phyloP scores from a whole-genome alignment of 2,797 vertebrate genomes.

The Onychomys torridus region DNA sequence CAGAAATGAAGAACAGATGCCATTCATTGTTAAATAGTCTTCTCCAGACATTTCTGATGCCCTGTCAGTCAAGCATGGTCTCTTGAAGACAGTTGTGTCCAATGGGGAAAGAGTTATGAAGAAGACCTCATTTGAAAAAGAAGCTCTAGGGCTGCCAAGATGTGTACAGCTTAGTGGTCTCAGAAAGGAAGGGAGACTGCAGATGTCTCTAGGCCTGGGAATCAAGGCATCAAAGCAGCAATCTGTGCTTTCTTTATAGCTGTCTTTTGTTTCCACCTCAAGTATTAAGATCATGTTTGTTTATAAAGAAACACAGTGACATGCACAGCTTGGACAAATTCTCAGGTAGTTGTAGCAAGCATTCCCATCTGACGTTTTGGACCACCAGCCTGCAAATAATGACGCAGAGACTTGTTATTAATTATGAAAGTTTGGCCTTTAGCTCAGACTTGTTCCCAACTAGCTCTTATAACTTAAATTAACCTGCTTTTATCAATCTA shows the following conservation, averaged over 20 bases:
- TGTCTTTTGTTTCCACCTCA: constrained; percentile 48
- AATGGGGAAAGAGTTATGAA: fast-evolving
- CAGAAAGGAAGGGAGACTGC: neutral
- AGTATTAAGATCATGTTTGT: neutral
- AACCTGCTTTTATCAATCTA: no score
- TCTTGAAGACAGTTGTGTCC: neutral
- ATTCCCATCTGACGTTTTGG: no score
- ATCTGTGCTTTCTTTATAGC: neutral
- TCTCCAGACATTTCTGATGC: neutral
- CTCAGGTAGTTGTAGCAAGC: neutral
- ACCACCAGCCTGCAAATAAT: no score
- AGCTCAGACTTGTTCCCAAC: no score
- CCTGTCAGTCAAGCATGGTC: neutral
- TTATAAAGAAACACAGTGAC: constrained; percentile 56
- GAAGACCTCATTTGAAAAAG: neutral
- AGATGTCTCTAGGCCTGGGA: neutral
- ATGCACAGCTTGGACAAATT: constrained; percentile 16
- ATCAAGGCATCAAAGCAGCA: neutral
- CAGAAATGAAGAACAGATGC: neutral
- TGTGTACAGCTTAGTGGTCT: neutral
- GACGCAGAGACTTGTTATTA: no score
- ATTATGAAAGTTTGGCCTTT: no score
- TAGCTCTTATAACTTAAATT: no score
- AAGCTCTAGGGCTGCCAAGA: neutral
- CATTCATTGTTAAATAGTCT: neutral